Evolutionary conservation across 2,113 vertebrate species (phyloP), one percentile per base, ranked within the genome.

Genomic region (Toxotes chatareus): DNA sequence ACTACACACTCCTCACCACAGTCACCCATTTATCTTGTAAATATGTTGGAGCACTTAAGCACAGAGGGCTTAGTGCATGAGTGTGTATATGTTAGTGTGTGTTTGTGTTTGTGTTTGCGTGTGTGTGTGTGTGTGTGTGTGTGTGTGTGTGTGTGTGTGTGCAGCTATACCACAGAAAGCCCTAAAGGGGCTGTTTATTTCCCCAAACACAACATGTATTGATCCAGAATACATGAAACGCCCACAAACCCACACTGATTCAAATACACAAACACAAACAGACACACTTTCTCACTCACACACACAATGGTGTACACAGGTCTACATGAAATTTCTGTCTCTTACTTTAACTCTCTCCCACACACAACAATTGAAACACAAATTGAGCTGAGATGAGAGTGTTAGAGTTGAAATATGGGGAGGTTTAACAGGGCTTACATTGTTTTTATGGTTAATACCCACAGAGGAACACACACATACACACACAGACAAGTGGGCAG

Each of bases 401-500:
- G 82, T 89, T 82, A 73, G 65, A 83, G 79, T 84, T 79, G 86
- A 91, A 90, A 89, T 88, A 88, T 86, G 60, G 67, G 80, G 36
- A 80, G 82, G 75, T 83, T 91, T 91, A 86, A 79, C 46, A 5
- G 82, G 82, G 83, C 89, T 93, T 87, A 87, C 66, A 68, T 78
- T 83, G 85, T 86, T 92, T 89, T 93, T 88, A 90, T 88, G 84
- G 90, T 73, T 83, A 85, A 91, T 82, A 70, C 87, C 85, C 83
- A 85, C 91, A 80, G 59, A 84, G 79, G 70, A 71, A 67, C 79
- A 81, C 63, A 81, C 63, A 70, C 62, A 84, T 36, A 65, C 65
- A 61, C 36, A 75, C 49, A 74, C 40, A 87, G 51, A 83, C 82
- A 86, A 67, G 87, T 73, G 72, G 73, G 90, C 66, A 70, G 75